Evolutionary conservation across 2,113 vertebrate species (phyloP), one percentile per base, ranked within the genome.

Genomic region (Poeciliopsis occidentalis): DNA sequence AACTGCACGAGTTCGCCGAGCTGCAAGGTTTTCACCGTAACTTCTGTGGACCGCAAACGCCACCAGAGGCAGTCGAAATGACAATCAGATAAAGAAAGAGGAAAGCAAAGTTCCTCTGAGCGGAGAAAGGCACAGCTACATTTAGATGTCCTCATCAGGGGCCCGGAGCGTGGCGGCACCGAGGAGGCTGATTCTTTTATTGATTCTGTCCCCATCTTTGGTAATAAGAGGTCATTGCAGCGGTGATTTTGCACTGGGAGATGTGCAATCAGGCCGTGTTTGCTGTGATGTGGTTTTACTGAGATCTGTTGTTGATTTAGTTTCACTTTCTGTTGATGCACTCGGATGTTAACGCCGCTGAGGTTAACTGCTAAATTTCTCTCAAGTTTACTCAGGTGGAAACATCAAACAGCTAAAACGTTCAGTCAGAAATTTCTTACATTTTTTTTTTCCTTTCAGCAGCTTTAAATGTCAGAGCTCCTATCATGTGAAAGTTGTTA

Each of bases 161-260:
- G 67, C 15, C 37, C 44, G 64, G n/a, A 24, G 61, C 66, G 41
- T 68, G 71, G 57, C 37, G 75, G 29, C 10, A 1, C 57, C 39
- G 54, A 6, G 13, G 19, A 7, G 60, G 72, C 75, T 76, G 32
- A n/a, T 75, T 77, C 60, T 71, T 34, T 26, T 71, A 85, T 81
- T 79, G 79, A 87, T 85, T 81, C 34, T 57, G 34, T 74, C 76
- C 64, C 67, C 67, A 19, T 64, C 76, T 65, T n/a, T 74, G 83
- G 86, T 60, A 75, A 83, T 73, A 85, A 71, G 72, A 72, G 47
- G 61, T 64, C 81, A 76, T 60, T 73, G 44, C 75, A 60, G 32
- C 29, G 70, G 10, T 67, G 37, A 39, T 64, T 75, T 67, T 69
- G 34, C 51, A 54, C 39, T 12, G 17, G 41, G 57, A 60, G 15